Evolutionary conservation across 2,113 vertebrate species (phyloP).

Genomic region (Ranitomeya imitator): DNA sequence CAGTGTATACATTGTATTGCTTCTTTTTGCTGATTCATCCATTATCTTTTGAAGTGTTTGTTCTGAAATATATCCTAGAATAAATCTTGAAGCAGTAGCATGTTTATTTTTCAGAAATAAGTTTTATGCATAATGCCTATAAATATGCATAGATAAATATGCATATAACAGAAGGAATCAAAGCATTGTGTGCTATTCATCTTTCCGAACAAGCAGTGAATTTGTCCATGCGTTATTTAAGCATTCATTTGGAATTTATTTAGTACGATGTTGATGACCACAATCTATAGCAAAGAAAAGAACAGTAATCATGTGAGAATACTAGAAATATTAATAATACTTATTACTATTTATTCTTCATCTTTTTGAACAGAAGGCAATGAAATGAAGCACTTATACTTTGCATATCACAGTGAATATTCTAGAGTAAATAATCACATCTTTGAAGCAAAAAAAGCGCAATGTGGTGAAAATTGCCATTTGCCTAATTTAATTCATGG

Average conservation of each 20-base stretch:
- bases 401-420: neutral
- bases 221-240: conserved; percentile 14
- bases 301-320: neutral
- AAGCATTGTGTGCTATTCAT: conserved; percentile 15
- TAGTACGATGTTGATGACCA: neutral
- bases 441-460: conserved; percentile 18
- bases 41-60: conserved; percentile 4
- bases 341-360: neutral
- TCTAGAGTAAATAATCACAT: neutral
- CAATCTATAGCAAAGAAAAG: neutral
- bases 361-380: neutral
- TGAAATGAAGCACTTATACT: neutral
- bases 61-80: conserved; percentile 13
- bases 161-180: neutral
- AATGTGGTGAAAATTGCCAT: conserved; percentile 25
- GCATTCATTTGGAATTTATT: neutral
- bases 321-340: neutral
- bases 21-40: conserved; percentile 31
- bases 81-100: conserved; percentile 3
- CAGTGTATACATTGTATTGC: neutral
- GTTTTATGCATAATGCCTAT: conserved; percentile 8
- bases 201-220: neutral
- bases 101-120: conserved; percentile 2
- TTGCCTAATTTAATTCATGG: conserved; percentile 24
- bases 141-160: conserved; percentile 35